Evolutionary conservation across 2,888 invertebrate species (phyloP).

Genomic region (Anagyrus pseudococci): DNA sequence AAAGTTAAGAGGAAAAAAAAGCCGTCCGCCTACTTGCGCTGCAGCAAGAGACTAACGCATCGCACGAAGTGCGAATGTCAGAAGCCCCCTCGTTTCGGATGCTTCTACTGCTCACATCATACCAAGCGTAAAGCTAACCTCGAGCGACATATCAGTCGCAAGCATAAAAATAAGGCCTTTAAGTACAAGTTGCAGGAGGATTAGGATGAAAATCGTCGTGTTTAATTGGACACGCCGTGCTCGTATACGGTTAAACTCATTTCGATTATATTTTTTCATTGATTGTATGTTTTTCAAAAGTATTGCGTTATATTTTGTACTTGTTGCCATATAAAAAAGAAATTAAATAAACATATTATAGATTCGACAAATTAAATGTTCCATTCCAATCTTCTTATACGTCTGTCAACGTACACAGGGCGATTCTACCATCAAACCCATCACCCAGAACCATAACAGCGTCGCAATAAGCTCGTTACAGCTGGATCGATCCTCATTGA

Average conservation of each 20-base stretch:
- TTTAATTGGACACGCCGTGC: neutral
- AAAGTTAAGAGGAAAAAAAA: neutral
- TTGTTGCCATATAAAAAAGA: neutral
- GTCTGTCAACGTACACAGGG: too few species aligned
- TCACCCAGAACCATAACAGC: too few species aligned
- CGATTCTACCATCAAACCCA: too few species aligned
- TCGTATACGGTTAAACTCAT: neutral
- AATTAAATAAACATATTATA: too few species aligned
- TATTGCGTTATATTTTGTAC: neutral
- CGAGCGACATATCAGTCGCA: conserved; percentile 20
- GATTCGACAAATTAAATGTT: too few species aligned
- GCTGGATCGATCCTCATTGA: too few species aligned
- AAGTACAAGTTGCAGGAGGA: conserved; percentile 23
- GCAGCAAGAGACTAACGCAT: neutral
- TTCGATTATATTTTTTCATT: too few species aligned
- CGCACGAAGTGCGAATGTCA: neutral
- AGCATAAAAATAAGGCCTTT: conserved; percentile 31
- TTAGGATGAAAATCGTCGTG: neutral
- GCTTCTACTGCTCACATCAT: conserved; percentile 42
- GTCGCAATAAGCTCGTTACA: too few species aligned
- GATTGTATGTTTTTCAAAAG: too few species aligned
- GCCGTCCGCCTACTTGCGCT: neutral
- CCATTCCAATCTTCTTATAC: too few species aligned
- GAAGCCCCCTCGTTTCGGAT: conserved; percentile 16
- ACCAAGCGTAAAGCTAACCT: conserved; percentile 36